Evolutionary conservation across 2,113 vertebrate genomes (phyloP).

Genomic region (Hepsetus odoe): DNA sequence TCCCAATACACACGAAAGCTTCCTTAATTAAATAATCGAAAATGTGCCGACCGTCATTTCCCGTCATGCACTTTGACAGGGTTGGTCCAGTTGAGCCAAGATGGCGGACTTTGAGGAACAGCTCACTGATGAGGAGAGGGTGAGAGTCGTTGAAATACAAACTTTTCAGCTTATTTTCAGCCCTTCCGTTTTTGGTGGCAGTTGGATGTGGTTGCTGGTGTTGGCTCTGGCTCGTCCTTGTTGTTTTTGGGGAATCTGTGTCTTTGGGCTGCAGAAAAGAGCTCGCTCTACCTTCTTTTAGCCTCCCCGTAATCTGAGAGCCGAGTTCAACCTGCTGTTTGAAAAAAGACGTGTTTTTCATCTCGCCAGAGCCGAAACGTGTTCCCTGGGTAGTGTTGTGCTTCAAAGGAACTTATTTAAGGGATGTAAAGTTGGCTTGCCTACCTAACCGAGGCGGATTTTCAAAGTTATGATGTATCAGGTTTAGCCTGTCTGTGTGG

Average conservation of each 20-base stretch:
- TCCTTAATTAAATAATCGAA: too few relatives aligned
- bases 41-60: slow-evolving; percentile 20
- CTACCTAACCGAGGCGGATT: too few relatives aligned
- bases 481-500: too few relatives aligned
- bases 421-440: too few relatives aligned
- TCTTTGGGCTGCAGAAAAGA: background rate
- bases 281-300: background rate
- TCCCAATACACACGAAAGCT: too few relatives aligned
- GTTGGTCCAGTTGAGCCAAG: slow-evolving; percentile 77
- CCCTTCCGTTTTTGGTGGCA: background rate
- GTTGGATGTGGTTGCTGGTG: background rate
- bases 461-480: too few relatives aligned
- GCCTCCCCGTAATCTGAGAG: background rate
- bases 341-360: too few relatives aligned
- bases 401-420: too few relatives aligned
- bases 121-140: slow-evolving; percentile 90
- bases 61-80: slow-evolving; percentile 59
- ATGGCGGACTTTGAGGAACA: slow-evolving; percentile 91
- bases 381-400: background rate
- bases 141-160: slow-evolving; percentile 65
- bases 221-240: background rate
- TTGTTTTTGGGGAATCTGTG: background rate
- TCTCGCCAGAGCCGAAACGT: background rate
- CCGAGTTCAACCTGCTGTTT: background rate
- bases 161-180: slow-evolving; percentile 4